Evolutionary conservation across 1,140 invertebrate species (phyloP), one percentile per base, ranked within the genome.

Genomic region (Anagrus nilaparvatae): DNA sequence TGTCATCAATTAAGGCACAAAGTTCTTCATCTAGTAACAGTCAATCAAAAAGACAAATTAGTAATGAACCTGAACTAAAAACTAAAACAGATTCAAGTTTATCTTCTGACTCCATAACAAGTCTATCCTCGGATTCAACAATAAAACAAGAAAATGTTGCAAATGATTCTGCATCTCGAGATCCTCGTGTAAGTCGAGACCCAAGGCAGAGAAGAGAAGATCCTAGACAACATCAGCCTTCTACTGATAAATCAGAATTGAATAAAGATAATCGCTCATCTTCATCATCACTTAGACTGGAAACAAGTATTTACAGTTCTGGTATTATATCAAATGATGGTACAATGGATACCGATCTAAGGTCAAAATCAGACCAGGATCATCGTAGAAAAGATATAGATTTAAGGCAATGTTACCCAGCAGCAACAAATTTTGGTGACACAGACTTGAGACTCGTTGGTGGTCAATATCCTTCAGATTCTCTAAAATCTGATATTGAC

Each of bases 1-100:
- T 84, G 31, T 75, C 75, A 13, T 71, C 72, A 1, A 72, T 81
- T 46, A 77, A 77, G 52, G 75, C 72, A 43, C 74, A 74, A 41
- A 58, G 56, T 32, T 58, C 59, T 1, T 34, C 33, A 2, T 40
- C 32, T 17, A 36, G 16, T 29, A n/a, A 14, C 3, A 34, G 53
- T 38, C 23, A 50, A 44, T 25, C 48, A 35, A 41, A 38, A 20
- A 10, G 16, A 5, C 9, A 29, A 41, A 14, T 1, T 34, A 12
- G 19, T 34, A 42, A 37, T 12, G 34, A 50, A 8, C 19, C 34
- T 0, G 1, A 19, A 29, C 1, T 33, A 29, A 42, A 34, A 33
- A n/a, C 3, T 20, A 27, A 18, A 32, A 25, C 25, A 38, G 10
- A 49, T n/a, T 1, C 14, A 8, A 28, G 30, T 43, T 1, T 40